Base-by-base conservation (phyloP, 1,140 invertebrate species). In the Micrasema minimum region DNA sequence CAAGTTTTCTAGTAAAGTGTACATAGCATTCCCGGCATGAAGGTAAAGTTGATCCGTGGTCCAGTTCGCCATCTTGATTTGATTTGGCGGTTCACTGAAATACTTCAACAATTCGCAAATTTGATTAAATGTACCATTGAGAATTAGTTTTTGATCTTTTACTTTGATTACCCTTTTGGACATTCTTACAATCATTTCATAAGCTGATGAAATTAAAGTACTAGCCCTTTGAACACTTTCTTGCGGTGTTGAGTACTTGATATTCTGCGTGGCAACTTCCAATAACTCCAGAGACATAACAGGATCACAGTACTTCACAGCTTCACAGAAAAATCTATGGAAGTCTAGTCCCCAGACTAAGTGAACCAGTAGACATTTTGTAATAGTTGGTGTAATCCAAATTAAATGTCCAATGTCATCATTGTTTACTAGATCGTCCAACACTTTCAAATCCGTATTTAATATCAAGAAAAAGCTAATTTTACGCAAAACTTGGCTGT, bases 371-470 rank as follows among this genome's bases (percentile, higher is more conserved):
- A 75, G 26, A 62, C 59, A 72, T 64, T 70, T 72, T 18, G 74
- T 6, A 50, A 75, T 66, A 5, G 48, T 57, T 0, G 74, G 74
- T 7, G 66, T 70, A 6, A 66, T 37, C 70, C 70, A 72, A 14
- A 72, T 64, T 12, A 75, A 45, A 66, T 75, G 74, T 12, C 70
- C 66, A 14, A 75, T 51, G 18, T 75, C 67, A 41, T 75, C 70
- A 43, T 20, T 69, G 26, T 72, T 45, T n/a, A 64, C 70, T 14
- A 75, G 50, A 18, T 69, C 53, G 12, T 69, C 50, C 12, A 75
- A 26, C 4, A 66, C 50, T 23, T 62, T 50, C 10, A 72, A 22
- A 67, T 75, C 74, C 20, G 66, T 20, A 23, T 75, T 75, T 12
- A 75, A 50, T 48, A 75, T 75, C 9, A 75, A 53, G 50, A 72